A percentile compares a stretch with the other conserved stretches of the same genome.
phyloP scores from a whole-genome alignment of 2,888 invertebrate genomes.

The Napeogenes sylphis region DNA sequence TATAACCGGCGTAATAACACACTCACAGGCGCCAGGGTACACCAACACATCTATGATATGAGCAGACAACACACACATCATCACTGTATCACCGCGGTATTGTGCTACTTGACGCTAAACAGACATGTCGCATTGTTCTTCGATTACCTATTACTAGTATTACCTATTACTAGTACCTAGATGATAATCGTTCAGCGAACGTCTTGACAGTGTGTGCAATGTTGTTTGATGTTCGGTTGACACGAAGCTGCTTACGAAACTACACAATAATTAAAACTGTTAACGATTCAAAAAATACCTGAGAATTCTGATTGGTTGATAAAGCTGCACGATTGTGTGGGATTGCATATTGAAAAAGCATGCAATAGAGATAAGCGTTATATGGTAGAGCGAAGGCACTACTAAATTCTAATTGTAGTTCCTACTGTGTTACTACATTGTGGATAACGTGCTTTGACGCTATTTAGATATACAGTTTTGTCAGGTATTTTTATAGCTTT shows the following conservation, averaged over 20 bases:
- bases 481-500: slow-evolving; percentile 24
- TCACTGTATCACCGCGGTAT: slow-evolving; percentile 9
- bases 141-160: slow-evolving; percentile 19
- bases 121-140: slow-evolving; percentile 26
- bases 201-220: slow-evolving; percentile 34
- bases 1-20: slow-evolving; percentile 36
- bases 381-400: slow-evolving; percentile 70
- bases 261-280: slow-evolving; percentile 69
- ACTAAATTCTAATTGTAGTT: slow-evolving; percentile 67
- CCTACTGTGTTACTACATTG: slow-evolving; percentile 69
- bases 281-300: slow-evolving; percentile 68
- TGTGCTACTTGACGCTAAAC: slow-evolving; percentile 24
- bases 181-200: slow-evolving; percentile 20
- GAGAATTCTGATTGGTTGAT: slow-evolving; percentile 74
- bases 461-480: slow-evolving; percentile 27
- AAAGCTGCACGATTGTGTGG: slow-evolving; percentile 69
- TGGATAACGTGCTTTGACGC: slow-evolving; percentile 39
- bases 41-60: slow-evolving; percentile 10
- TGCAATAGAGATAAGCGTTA: slow-evolving; percentile 76
- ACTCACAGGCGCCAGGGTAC: slow-evolving; percentile 35
- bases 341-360: slow-evolving; percentile 77
- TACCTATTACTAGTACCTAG: slow-evolving; percentile 14
- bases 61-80: too few relatives aligned
- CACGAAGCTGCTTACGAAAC: slow-evolving; percentile 71
- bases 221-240: slow-evolving; percentile 56